Base-by-base conservation (phyloP, 1,140 invertebrate genomes). In the Lasioglossum albipes region DNA sequence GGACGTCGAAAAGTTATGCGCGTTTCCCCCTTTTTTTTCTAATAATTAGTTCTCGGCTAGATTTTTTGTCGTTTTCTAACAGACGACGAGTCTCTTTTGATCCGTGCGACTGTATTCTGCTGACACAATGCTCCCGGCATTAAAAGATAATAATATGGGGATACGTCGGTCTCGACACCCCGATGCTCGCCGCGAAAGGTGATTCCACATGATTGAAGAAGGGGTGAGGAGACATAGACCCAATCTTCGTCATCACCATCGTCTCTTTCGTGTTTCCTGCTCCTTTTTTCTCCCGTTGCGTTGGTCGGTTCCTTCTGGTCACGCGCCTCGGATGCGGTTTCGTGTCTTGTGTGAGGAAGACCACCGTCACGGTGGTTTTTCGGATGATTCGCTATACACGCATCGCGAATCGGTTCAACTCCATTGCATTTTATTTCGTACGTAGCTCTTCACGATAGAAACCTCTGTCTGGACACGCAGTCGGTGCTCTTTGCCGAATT, bases 41-140 rank as follows among this genome's bases (percentile, higher is more conserved):
- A 10, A 41, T 10, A 45, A 52, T 57, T n/a, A n/a, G 18, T n/a
- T 22, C 22, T 13, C 10, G 41, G 61, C 22, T 36, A 22, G 70
- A 42, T 65, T 62, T 66, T 81, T 84, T 77, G 57, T 74, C 71
- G 79, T 83, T 85, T 89, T 87, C 84, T 76, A 67, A 83, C 85
- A 83, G 85, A 83, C 79, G 85, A 83, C 79, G 77, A 84, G 81
- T 73, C 81, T 83, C 81, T 81, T 86, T 88, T 88, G 84, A 79
- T 85, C 64, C 68, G 61, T 31, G 72, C 61, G 70, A 71, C 73
- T 78, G 75, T 75, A 61, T 82, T 72, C 70, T 79, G 66, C 73
- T 74, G 77, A 74, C 75, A 82, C 81, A 83, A 80, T 75, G 67
- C 79, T 65, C 52, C 67, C 54, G 78, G 67, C 67, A 76, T 84